Evolutionary conservation across 2,113 vertebrate genomes (phyloP), one percentile per base, ranked within the genome.

Genomic region (Castor canadensis): DNA sequence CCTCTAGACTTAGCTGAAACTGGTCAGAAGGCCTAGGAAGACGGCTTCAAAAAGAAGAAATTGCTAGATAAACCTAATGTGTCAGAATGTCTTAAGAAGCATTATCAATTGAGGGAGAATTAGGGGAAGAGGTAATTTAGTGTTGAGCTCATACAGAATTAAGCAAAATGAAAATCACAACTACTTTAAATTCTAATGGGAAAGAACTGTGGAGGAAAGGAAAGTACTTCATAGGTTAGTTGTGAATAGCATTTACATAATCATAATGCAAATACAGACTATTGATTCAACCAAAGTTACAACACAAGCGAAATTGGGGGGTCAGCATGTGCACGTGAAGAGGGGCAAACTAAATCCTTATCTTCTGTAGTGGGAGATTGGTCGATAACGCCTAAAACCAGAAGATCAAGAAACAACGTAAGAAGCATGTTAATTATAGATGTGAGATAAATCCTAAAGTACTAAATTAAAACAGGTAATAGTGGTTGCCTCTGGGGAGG

Each of bases 371-470:
- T 38, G 82, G n/a, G 26, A 52, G 80, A 22, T 49, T 71, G 45
- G 45, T 89, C 52, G 49, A 45, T 92, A 73, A 83, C 86, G 38
- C 45, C 84, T 85, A 81, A 90, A 94, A 69, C 49, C 26, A 69
- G 62, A 89, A 92, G 87, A 67, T 62, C 28, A 90, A 90, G 13
- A 72, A 87, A 5, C 69, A 96, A 28, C n/a, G 76, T 88, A 71
- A 81, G 38, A 94, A 93, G 66, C 60, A 56, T 89, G 47, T 84
- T 96, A 89, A 92, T 96, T 96, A 94, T 73, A 96, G 47, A 62
- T 86, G 47, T 90, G 79, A 91, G 73, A 64, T 71, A 95, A 96
- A 84, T 82, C 60, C 67, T 94, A 69, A 92, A 96, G 67, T 87
- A 90, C 81, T 91, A 62, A 83, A 83, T 86, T 84, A 76, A 91